Conservation (phyloP, 64 coral and sea anemone species). For the Porites australiensis region DNA sequence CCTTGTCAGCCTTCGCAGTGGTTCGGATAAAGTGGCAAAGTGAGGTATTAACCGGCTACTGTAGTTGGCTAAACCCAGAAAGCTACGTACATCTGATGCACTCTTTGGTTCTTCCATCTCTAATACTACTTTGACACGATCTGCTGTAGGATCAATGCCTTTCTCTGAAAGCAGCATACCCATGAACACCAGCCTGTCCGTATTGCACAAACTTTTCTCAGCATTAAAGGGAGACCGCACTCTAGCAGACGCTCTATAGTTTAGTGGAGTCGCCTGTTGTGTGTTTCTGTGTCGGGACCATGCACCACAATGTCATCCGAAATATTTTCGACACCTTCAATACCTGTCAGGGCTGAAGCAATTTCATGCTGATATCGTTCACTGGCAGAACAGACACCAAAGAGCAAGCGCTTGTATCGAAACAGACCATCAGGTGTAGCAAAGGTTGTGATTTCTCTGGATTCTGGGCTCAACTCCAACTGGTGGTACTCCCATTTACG, state of each 20-base stretch:
- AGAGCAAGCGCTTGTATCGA: conserved; percentile 45
- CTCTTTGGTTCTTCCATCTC: background rate
- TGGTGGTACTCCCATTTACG: background rate
- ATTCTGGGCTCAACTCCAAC: conserved; percentile 8
- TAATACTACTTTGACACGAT: conserved; percentile 40
- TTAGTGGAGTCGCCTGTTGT: too few relatives aligned
- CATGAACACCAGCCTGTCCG: conserved; percentile 8
- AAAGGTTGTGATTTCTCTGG: conserved; percentile 23
- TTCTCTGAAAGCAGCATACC: conserved; percentile 58
- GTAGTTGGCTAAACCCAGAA: too few relatives aligned
- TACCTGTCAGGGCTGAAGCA: too few relatives aligned
- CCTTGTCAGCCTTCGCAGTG: too few relatives aligned
- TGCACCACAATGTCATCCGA: conserved; percentile 56
- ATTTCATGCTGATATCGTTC: too few relatives aligned
- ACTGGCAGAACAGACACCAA: background rate
- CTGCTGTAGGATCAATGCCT: background rate
- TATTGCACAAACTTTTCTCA: background rate
- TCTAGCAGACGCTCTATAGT: conserved; percentile 7
- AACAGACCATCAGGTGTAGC: background rate
- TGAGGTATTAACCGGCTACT: too few relatives aligned
- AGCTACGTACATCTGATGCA: too few relatives aligned
- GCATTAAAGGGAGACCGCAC: conserved; percentile 31
- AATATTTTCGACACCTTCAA: background rate
- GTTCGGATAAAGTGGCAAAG: too few relatives aligned
- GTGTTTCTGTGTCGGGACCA: too few relatives aligned